A percentile compares a stretch with the other conserved stretches of the same genome.
phyloP scores from a whole-genome alignment of 2,797 vertebrate genomes.

The Caiman crocodilus region DNA sequence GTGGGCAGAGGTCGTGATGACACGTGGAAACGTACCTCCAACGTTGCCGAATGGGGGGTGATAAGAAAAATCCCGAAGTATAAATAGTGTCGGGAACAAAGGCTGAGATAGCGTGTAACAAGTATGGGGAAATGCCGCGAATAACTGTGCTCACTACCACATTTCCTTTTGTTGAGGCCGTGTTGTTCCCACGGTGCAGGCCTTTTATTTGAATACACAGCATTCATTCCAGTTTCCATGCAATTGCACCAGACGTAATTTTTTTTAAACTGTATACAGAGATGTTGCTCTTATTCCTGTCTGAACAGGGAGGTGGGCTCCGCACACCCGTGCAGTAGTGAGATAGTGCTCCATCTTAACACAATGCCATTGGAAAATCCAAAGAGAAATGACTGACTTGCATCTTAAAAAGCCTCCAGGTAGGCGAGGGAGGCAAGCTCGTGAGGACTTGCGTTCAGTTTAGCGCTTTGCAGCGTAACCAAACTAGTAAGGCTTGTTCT shows the following conservation, averaged over 20 bases:
- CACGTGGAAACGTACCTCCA: neutral
- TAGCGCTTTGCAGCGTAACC: neutral
- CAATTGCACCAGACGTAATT: slow-evolving; percentile 2
- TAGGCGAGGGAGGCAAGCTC: neutral
- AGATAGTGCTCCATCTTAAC: neutral
- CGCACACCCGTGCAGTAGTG: neutral
- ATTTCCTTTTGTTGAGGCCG: neutral
- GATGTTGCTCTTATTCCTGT: neutral
- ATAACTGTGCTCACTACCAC: neutral
- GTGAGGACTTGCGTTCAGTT: neutral
- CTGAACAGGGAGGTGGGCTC: neutral
- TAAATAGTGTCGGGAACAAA: neutral
- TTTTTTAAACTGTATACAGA: slow-evolving; percentile 4
- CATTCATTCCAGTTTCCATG: neutral
- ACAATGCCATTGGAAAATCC: neutral
- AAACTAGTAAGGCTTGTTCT: neutral
- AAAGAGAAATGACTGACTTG: neutral
- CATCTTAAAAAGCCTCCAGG: neutral
- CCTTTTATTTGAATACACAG: neutral
- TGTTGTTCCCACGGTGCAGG: slow-evolving; percentile 1
- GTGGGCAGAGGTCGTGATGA: neutral
- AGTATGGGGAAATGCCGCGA: neutral
- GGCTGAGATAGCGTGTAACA: neutral
- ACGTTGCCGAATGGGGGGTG: neutral
- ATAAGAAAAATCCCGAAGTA: neutral